Percentiles rank a stretch among this genome's conserved stretches.
These are phyloP conservation scores for Mormyrus iriodes DNA, from an alignment of 2,113 vertebrate genomes.

Conservation along the genomic window DNA sequence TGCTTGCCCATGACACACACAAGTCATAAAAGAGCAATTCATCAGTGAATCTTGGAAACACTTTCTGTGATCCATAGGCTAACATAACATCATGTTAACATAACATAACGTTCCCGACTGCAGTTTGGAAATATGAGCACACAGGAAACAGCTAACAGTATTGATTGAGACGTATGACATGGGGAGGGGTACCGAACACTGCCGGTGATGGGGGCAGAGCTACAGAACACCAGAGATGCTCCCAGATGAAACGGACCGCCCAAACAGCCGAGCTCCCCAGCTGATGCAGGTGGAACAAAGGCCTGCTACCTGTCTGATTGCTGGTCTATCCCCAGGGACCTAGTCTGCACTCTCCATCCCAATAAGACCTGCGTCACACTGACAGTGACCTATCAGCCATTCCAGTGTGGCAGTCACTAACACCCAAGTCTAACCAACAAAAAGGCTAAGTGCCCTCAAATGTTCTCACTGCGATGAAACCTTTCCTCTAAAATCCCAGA, in stretches of 20 bases:
- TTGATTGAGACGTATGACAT: not conserved
- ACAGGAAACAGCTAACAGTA: not conserved
- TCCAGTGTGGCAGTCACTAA: not conserved
- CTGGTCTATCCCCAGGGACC: not conserved
- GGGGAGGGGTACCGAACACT: not conserved
- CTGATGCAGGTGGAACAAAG: not conserved
- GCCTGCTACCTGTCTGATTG: not conserved
- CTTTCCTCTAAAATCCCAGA: not conserved
- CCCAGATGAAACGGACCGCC: no score
- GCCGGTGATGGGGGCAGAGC: not conserved
- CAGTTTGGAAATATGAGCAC: not conserved
- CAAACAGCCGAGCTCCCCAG: not conserved
- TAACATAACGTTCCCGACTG: not conserved
- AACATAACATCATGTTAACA: no score
- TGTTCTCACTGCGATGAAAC: not conserved
- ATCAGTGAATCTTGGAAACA: not conserved
- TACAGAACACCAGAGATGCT: not conserved
- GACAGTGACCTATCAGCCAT: not conserved
- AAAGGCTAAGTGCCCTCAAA: not conserved
- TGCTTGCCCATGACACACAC: not conserved
- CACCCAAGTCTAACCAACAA: not conserved
- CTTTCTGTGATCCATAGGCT: not conserved
- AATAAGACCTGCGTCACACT: not conserved
- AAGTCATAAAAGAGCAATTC: not conserved
- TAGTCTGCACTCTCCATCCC: not conserved